These are phyloP conservation scores for Pseudomyrmex cubaensis DNA, from an alignment of 1,140 invertebrate species.

Conservation along the genomic window DNA sequence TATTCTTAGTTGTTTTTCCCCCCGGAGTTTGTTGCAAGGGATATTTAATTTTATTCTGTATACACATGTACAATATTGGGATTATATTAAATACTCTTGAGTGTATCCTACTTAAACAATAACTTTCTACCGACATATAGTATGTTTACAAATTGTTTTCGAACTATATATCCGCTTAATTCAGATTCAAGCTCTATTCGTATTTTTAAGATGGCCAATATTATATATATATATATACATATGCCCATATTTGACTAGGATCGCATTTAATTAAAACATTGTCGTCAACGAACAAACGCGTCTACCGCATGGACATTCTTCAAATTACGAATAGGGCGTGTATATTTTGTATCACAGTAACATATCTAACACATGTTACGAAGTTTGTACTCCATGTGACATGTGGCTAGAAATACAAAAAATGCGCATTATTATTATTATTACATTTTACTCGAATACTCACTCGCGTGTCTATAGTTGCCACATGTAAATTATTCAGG, in stretches of 20 bases:
- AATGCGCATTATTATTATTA: conserved; percentile 33
- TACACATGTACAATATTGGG: too few relatives aligned
- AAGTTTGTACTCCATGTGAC: conserved; percentile 46
- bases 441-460: conserved; percentile 32
- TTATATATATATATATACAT: neutral
- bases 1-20: too few relatives aligned
- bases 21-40: too few relatives aligned
- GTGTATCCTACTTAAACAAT: too few relatives aligned
- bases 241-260: conserved; percentile 33
- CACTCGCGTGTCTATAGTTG: too few relatives aligned
- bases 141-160: neutral
- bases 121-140: too few relatives aligned
- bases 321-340: neutral
- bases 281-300: neutral
- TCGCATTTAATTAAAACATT: neutral
- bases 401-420: conserved; percentile 57
- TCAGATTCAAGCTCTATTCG: conserved; percentile 19
- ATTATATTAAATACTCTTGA: too few relatives aligned
- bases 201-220: conserved; percentile 17
- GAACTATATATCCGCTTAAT: conserved; percentile 2
- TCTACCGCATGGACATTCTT: neutral
- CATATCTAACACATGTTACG: conserved; percentile 55
- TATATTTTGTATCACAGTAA: conserved; percentile 61
- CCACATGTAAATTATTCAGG: neutral
- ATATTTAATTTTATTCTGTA: too few relatives aligned